Base-by-base conservation (phyloP, 2,113 vertebrate genomes). In the Tenebrosternarchus preto region DNA sequence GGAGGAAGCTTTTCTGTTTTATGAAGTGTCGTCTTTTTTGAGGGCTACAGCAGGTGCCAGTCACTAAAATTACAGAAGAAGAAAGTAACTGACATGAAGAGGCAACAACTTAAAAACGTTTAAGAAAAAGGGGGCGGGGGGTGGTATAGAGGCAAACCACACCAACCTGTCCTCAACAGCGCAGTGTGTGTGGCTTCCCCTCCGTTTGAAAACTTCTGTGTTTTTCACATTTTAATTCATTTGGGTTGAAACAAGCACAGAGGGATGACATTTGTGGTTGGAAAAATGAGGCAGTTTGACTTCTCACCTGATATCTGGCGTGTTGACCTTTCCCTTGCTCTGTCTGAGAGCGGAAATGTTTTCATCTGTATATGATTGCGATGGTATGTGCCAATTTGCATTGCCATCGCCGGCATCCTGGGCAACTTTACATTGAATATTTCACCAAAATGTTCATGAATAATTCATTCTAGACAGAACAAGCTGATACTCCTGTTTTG, bases 91-190 rank as follows among this genome's bases (percentile, higher is more conserved):
- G 33, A 85, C 88, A 85, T 84, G 83, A 88, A 88, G 78, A 88
- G 90, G 90, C 90, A 92, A 90, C 87, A 85, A 78, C 79, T 76
- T 76, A 78, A 74, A 88, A 91, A 91, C 86, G 87, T n/a, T n/a
- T 11, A 39, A 68, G 20, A 39, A n/a, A 68, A 55, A 55, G 53
- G 33, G 31, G 5, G 16, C 4, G 1, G 20, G 11, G 20, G 1
- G 1, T 4, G 1, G 63, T 78, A 75, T 86, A 86, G 53, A 70
- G 84, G 84, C 33, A 87, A 88, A 83, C 76, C 83, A 72, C 68
- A 76, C 16, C 39, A 73, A 80, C 56, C 77, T 0, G 19, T 74
- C 83, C 86, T 88, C 36, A 57, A 15, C 80, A 29, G 78, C 76
- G 63, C 80, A 63, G 78, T n/a, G 76, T 78, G 71, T 85, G 83